Evolutionary conservation across 2,113 vertebrate species (phyloP).

Genomic region (Morone saxatilis): DNA sequence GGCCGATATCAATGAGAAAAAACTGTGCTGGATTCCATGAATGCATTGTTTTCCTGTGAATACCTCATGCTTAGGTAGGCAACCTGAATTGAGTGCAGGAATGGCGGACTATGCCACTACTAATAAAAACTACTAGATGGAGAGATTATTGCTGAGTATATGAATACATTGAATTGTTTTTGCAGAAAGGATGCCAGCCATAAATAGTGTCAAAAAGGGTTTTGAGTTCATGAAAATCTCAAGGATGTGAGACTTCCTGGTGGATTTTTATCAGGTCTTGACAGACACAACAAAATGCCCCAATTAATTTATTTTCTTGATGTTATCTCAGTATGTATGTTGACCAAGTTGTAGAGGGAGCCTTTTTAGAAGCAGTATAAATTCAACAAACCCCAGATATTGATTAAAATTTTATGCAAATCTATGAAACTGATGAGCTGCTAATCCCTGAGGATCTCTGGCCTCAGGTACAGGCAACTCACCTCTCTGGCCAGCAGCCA

Average conservation of each 20-base stretch:
- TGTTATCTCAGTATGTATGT: background rate
- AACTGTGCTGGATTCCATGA: background rate
- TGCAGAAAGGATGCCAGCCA: background rate
- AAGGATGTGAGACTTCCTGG: background rate
- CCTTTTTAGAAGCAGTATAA: slow-evolving; percentile 4
- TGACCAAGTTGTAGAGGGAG: slow-evolving; percentile 1
- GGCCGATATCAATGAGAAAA: background rate
- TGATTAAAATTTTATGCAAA: slow-evolving; percentile 57
- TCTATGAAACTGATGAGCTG: slow-evolving; percentile 59
- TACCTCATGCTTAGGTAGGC: too few species aligned
- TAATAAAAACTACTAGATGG: background rate
- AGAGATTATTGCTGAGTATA: background rate
- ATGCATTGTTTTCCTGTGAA: too few species aligned
- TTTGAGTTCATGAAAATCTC: background rate
- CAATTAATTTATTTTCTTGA: background rate
- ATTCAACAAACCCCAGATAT: background rate
- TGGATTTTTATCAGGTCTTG: background rate
- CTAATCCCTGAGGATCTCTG: slow-evolving; percentile 58
- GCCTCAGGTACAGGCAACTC: slow-evolving; percentile 57
- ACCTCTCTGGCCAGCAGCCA: slow-evolving; percentile 73
- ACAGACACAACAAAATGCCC: background rate
- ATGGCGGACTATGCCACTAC: background rate
- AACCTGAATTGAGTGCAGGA: too few species aligned
- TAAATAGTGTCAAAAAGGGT: background rate
- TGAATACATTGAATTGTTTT: background rate